phyloP scores from a whole-genome alignment of 1,140 invertebrate species.

The Argopecten irradians region DNA sequence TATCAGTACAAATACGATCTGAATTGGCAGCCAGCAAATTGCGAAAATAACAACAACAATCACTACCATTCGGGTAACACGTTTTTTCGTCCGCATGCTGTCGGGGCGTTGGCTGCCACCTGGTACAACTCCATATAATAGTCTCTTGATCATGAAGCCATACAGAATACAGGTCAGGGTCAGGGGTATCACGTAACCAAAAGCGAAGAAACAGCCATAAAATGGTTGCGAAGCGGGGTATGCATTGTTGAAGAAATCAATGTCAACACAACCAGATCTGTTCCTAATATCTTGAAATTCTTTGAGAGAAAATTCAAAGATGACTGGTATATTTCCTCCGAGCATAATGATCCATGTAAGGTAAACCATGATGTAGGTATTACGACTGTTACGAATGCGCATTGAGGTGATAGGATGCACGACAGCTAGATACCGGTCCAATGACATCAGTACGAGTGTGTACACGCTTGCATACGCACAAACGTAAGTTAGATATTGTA shows the following conservation, averaged over 20 bases:
- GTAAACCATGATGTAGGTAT: slow-evolving; percentile 84
- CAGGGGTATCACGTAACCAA: slow-evolving; percentile 78
- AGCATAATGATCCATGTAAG: slow-evolving; percentile 88
- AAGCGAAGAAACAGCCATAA: slow-evolving; percentile 77
- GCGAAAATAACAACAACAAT: slow-evolving; percentile 96
- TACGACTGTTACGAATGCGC: slow-evolving; percentile 89
- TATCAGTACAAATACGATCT: slow-evolving; percentile 79
- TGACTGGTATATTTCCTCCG: slow-evolving; percentile 84
- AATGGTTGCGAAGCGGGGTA: slow-evolving; percentile 59
- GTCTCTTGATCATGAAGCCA: slow-evolving; percentile 90
- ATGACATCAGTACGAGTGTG: slow-evolving; percentile 95
- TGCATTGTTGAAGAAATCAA: neutral
- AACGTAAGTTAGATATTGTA: slow-evolving; percentile 84
- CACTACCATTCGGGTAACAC: slow-evolving; percentile 95
- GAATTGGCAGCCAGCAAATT: slow-evolving; percentile 96
- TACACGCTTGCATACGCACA: slow-evolving; percentile 96
- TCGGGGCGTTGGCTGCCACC: slow-evolving; percentile 84
- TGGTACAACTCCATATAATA: slow-evolving; percentile 81
- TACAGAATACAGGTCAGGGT: slow-evolving; percentile 92
- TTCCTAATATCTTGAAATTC: slow-evolving; percentile 79
- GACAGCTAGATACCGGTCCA: slow-evolving; percentile 95
- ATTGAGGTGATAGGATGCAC: slow-evolving; percentile 95
- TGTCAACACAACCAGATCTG: slow-evolving; percentile 67
- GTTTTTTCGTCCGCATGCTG: slow-evolving; percentile 88
- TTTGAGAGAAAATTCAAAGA: slow-evolving; percentile 82